phyloP scores from a whole-genome alignment of 2,888 invertebrate species.

The Papilio gigon region DNA sequence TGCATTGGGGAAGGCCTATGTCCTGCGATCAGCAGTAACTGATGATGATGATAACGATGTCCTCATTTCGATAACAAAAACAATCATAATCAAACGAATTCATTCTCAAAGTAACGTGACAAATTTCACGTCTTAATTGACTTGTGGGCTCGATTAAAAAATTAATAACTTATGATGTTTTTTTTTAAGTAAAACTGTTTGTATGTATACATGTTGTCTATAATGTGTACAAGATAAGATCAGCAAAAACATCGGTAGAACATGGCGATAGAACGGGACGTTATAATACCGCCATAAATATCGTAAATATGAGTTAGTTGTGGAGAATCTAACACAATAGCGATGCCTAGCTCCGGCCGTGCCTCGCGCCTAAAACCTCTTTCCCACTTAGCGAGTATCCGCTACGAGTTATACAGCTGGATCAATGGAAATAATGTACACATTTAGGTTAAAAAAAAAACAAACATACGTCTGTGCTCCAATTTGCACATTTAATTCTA shows the following conservation, averaged over 20 bases:
- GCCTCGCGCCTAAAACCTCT: constrained; percentile 1
- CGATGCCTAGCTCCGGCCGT: constrained; percentile 48
- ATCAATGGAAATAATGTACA: background rate
- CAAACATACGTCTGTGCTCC: too few relatives aligned
- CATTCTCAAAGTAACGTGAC: too few relatives aligned
- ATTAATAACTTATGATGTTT: too few relatives aligned
- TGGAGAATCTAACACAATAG: constrained; percentile 46
- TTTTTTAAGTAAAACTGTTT: background rate
- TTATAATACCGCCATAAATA: constrained; percentile 55
- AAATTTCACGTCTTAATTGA: too few relatives aligned
- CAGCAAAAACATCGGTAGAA: constrained; percentile 13
- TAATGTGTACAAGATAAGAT: background rate
- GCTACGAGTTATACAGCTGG: background rate
- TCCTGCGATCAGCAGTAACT: too few relatives aligned
- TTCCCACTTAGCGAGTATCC: background rate
- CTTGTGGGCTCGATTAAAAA: too few relatives aligned
- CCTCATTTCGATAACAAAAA: too few relatives aligned
- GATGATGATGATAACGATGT: too few relatives aligned
- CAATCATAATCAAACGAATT: too few relatives aligned
- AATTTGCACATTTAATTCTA: too few relatives aligned
- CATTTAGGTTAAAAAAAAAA: background rate
- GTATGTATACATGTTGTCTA: background rate
- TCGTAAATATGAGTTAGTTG: constrained; percentile 52
- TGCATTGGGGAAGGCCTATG: too few relatives aligned
- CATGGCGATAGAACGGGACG: constrained; percentile 40